These are phyloP conservation scores for Steinernema feltiae DNA, from an alignment of 1,140 invertebrate genomes.

Conservation along the genomic window DNA sequence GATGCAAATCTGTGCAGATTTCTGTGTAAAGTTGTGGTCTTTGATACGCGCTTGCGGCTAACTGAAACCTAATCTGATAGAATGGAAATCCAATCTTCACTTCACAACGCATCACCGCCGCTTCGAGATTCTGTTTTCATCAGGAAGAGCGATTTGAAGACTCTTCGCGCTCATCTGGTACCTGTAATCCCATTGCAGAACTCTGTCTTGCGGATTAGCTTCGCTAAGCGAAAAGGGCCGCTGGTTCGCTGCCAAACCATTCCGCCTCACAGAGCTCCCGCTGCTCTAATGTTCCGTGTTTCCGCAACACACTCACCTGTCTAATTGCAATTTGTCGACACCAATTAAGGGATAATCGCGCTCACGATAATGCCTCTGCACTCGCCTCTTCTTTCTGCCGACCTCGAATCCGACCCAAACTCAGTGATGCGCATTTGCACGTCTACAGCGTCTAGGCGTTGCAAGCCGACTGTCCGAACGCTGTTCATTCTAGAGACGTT, in stretches of 20 bases:
- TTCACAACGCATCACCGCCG: not conserved
- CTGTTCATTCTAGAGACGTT: not conserved
- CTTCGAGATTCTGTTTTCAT: not conserved
- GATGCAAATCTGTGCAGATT: not conserved
- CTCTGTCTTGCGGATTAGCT: not conserved
- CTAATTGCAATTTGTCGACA: conserved; percentile 14
- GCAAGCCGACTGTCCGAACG: no score
- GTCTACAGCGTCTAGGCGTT: no score
- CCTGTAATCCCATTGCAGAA: not conserved
- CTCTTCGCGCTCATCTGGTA: not conserved
- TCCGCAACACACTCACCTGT: conserved; percentile 13
- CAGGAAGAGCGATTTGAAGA: not conserved
- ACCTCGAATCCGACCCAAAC: not conserved
- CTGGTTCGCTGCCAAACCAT: not conserved
- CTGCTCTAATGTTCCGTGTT: conserved; percentile 10
- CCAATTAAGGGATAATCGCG: conserved; percentile 12
- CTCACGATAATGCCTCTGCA: not conserved
- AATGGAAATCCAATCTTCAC: not conserved
- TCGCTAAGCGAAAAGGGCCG: not conserved
- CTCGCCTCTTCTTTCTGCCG: not conserved
- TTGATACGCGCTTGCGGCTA: not conserved
- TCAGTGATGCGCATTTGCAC: not conserved
- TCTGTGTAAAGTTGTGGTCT: not conserved
- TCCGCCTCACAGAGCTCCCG: not conserved
- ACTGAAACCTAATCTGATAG: not conserved